Conservation (phyloP, 1,140 invertebrate species). For the Drosophila equinoxialis region DNA sequence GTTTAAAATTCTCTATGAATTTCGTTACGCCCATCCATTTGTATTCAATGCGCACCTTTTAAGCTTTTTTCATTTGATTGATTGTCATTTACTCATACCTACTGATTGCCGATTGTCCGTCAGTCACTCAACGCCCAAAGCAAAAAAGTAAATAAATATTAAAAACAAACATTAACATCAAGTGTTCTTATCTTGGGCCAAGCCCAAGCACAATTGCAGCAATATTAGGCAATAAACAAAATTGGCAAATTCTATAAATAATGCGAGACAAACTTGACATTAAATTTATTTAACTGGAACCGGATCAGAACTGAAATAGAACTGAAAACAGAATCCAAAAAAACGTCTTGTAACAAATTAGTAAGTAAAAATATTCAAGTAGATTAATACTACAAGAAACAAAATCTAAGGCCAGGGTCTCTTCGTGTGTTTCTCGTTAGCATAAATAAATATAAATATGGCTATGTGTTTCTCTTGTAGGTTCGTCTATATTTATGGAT, state of each 20-base stretch:
- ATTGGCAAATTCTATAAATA: too few species aligned
- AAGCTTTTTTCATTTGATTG: neutral
- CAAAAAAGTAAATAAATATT: neutral
- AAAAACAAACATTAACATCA: neutral
- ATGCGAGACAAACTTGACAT: too few species aligned
- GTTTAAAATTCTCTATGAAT: too few species aligned
- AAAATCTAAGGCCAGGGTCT: neutral
- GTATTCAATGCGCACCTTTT: neutral
- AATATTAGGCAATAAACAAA: too few species aligned
- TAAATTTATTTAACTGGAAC: too few species aligned
- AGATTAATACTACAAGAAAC: neutral
- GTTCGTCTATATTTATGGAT: too few species aligned
- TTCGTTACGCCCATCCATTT: neutral
- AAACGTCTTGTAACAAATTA: too few species aligned
- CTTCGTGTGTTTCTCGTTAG: constrained; percentile 5
- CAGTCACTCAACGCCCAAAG: neutral
- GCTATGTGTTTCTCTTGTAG: neutral
- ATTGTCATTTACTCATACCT: neutral
- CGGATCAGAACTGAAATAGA: too few species aligned
- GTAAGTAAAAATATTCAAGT: too few species aligned
- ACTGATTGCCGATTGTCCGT: neutral
- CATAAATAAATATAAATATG: constrained; percentile 5
- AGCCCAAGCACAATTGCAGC: neutral
- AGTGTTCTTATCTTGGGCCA: neutral
- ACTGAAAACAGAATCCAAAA: too few species aligned